Base-by-base conservation (phyloP, 2,888 invertebrate genomes). In the Dolichomitus sp. region DNA sequence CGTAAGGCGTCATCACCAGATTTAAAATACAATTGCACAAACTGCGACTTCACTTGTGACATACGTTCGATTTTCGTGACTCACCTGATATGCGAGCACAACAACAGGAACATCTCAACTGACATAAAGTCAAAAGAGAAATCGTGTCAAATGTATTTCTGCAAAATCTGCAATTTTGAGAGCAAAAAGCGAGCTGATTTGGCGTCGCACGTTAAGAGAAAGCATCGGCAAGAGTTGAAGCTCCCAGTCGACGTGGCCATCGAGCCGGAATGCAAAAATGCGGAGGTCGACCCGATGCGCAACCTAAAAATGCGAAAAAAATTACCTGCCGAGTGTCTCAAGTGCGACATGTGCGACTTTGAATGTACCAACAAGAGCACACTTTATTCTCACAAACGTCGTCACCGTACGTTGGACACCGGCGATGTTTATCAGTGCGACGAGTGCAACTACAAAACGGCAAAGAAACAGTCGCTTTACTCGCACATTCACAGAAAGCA, bases 401-500 rank as follows among this genome's bases (percentile, higher is more conserved):
- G 89, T 4, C 91, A 92, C 66, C 88, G 85, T 23, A 17, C 87
- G 82, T 30, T 78, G 66, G 84, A 86, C 14, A 78, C 84, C 5
- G 27, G 68, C 0, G 81, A 80, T 2, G 84, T 90, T 17, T 91
- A 87, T 37, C 81, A 86, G 2, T 93, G 93, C 85, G 89, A 92
- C 79, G 91, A 92, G 33, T 93, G 93, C 65, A 85, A 88, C 11
- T 93, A 91, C 65, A 90, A 91, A n/a, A 89, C 92, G 0, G 83
- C 73, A 3, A 91, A 91, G 14, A 92, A 92, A n/a, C 87, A 89
- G 0, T 90, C 92, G 0, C 80, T 93, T 3, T 91, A 91, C 54
- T 90, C 92, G 9, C 93, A 93, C 83, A 91, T 93, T 4, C 90
- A 91, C 68, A 87, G 91, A 40, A 91, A 92, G 48, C 93, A 93